These are phyloP conservation scores for Candoia aspera DNA, from an alignment of 2,113 vertebrate genomes.

Conservation along the genomic window DNA sequence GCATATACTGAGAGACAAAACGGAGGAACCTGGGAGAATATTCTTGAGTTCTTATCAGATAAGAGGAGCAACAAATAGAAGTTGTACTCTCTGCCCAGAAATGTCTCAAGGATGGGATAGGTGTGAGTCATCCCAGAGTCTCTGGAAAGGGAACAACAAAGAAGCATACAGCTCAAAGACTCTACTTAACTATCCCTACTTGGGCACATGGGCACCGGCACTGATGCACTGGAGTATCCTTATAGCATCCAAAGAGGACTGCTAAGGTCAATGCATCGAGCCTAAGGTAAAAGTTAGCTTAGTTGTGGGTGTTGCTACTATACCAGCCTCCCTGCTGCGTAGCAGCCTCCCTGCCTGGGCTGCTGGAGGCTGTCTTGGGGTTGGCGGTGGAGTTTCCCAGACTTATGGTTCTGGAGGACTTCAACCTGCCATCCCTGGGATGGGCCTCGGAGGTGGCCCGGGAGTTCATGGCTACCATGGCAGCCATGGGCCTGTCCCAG, in stretches of 20 bases:
- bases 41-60: background rate
- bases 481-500: no score
- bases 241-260: background rate
- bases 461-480: no score
- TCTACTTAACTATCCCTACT: background rate
- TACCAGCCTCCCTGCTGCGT: no score
- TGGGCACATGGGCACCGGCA: background rate
- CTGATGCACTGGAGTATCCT: background rate
- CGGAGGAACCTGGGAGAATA: background rate
- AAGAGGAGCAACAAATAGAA: background rate
- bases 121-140: background rate
- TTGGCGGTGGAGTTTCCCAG: no score
- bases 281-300: background rate
- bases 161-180: background rate
- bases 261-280: background rate
- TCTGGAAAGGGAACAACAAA: background rate
- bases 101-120: background rate
- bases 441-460: no score
- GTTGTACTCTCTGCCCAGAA: background rate
- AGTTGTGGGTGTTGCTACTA: no score
- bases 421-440: no score
- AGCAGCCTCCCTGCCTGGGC: no score
- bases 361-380: no score
- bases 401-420: no score
- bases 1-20: background rate